Percentiles rank a stretch among this genome's conserved stretches.
These are phyloP conservation scores for Halcyon smyrnensis DNA, from an alignment of 2,797 vertebrate genomes.

Conservation along the genomic window DNA sequence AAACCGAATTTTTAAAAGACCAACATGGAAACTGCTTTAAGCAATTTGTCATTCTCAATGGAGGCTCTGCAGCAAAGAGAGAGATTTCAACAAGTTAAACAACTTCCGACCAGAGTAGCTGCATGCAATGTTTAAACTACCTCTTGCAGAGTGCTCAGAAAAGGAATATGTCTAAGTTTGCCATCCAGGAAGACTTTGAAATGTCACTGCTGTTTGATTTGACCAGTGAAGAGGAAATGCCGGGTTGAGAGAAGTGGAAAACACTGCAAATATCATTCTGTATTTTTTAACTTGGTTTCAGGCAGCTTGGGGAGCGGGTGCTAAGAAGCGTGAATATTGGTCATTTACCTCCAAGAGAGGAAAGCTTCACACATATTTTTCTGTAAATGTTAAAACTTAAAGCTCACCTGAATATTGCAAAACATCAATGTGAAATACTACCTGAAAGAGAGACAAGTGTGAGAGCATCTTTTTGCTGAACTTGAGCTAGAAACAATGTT, in stretches of 20 bases:
- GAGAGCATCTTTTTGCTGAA: not conserved
- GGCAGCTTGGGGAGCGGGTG: not conserved
- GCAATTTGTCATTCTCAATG: constrained; percentile 75
- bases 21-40: constrained; percentile 70
- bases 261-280: not conserved
- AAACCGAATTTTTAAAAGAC: constrained; percentile 59
- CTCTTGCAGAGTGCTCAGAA: not conserved
- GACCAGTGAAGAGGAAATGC: constrained; percentile 12
- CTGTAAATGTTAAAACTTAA: not conserved
- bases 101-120: constrained; percentile 5
- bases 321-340: not conserved
- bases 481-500: not conserved
- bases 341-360: not conserved
- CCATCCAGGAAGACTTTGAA: constrained; percentile 51
- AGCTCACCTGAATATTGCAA: not conserved
- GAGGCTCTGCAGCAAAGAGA: constrained; percentile 38
- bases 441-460: not conserved
- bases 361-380: not conserved
- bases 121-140: not conserved
- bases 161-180: constrained; percentile 26
- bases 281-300: not conserved
- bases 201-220: constrained; percentile 38
- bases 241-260: not conserved
- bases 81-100: constrained; percentile 51
- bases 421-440: not conserved